Percentiles rank a stretch among this genome's conserved stretches.
These are phyloP conservation scores for Forbesichthys papilliferus DNA, from an alignment of 2,113 vertebrate species.

Conservation along the genomic window DNA sequence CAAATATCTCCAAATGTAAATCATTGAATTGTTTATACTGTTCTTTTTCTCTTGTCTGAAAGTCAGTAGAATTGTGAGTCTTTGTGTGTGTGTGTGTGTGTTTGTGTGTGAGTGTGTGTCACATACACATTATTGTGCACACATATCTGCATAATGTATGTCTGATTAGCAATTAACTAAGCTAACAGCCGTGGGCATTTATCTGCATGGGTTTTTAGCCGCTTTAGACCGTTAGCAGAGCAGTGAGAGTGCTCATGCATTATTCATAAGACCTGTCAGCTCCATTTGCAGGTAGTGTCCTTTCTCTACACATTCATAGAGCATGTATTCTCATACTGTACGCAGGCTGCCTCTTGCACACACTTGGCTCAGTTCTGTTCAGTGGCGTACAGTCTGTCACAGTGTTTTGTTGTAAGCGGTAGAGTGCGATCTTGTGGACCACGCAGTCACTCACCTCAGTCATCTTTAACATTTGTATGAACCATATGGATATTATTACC, in stretches of 20 bases:
- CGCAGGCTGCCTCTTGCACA: background rate
- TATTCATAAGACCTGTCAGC: constrained; percentile 34
- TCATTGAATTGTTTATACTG: background rate
- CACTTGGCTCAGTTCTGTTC: background rate
- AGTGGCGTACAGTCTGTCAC: background rate
- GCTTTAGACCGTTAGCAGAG: constrained; percentile 8
- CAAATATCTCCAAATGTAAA: no score
- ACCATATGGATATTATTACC: constrained; percentile 19
- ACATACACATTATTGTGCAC: background rate
- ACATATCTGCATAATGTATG: constrained; percentile 18
- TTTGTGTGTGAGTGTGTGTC: background rate
- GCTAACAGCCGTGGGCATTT: constrained; percentile 29
- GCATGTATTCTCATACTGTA: background rate
- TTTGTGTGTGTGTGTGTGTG: background rate
- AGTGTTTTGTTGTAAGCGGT: constrained; percentile 34
- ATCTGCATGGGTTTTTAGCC: constrained; percentile 32
- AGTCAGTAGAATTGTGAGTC: constrained; percentile 1
- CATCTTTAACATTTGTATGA: background rate
- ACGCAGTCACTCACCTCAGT: background rate
- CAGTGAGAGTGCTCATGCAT: constrained; percentile 25
- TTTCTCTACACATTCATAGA: constrained; percentile 11
- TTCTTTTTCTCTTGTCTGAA: background rate
- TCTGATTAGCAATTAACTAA: constrained; percentile 31
- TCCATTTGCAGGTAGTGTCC: constrained; percentile 12
- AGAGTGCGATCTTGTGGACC: constrained; percentile 39